phyloP scores from a whole-genome alignment of 1,140 invertebrate species.

The Diorhabda carinulata region DNA sequence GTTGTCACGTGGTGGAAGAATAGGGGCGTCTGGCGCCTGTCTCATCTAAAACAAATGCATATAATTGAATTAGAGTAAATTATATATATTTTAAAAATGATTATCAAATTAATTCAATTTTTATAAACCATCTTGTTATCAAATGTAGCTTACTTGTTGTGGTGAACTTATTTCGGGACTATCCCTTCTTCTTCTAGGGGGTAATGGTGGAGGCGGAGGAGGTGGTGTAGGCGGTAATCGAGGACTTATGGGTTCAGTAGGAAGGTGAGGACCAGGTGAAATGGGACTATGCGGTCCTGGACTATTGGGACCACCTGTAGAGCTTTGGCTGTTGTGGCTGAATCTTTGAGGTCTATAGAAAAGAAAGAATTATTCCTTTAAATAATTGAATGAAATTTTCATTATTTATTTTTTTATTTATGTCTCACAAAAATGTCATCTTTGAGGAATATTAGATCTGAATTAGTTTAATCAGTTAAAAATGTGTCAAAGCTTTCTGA shows the following conservation, averaged over 20 bases:
- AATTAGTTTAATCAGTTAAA: too few relatives aligned
- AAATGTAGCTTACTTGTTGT: constrained; percentile 47
- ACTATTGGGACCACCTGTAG: constrained; percentile 40
- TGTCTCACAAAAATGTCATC: neutral
- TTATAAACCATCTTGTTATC: too few relatives aligned
- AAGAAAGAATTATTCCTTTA: neutral
- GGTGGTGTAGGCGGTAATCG: constrained; percentile 45
- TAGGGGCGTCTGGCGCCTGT: constrained; percentile 58
- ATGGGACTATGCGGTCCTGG: constrained; percentile 51
- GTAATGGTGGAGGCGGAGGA: constrained; percentile 55
- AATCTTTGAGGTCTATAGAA: constrained; percentile 31
- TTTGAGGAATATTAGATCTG: neutral
- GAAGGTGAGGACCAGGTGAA: constrained; percentile 51
- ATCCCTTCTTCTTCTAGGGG: constrained; percentile 58
- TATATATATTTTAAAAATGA: neutral
- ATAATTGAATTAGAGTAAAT: neutral
- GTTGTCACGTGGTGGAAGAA: constrained; percentile 53
- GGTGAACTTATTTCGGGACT: constrained; percentile 55
- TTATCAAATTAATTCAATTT: too few relatives aligned
- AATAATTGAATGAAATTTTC: too few relatives aligned
- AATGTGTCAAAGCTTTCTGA: too few relatives aligned
- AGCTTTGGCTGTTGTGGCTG: constrained; percentile 33
- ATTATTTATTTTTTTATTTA: neutral
- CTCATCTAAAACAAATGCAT: constrained; percentile 32
- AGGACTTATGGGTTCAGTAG: constrained; percentile 50